Conservation (phyloP, 30 jellyfish, hydroid and myxozoan species). For the Pelagia noctiluca region DNA sequence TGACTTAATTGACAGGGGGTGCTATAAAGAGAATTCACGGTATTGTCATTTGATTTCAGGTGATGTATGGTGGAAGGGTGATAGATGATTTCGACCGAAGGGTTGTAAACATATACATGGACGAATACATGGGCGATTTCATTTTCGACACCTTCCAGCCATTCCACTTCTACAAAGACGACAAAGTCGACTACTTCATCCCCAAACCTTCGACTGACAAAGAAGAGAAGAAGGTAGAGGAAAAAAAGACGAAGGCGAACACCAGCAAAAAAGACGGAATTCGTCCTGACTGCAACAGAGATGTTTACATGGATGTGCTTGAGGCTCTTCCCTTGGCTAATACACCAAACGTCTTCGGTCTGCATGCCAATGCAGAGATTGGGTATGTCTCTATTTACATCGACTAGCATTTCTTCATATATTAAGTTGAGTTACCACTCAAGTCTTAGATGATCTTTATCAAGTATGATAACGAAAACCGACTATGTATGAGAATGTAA, state of each 20-base stretch:
- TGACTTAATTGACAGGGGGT: background rate
- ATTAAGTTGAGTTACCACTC: too few species aligned
- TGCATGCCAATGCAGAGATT: slow-evolving; percentile 97
- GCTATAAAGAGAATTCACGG: background rate
- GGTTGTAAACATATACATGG: slow-evolving; percentile 96
- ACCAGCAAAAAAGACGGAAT: slow-evolving; percentile 51
- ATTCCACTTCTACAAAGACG: slow-evolving; percentile 91
- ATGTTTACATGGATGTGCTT: slow-evolving; percentile 85
- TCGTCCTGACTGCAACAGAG: slow-evolving; percentile 93
- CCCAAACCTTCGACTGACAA: slow-evolving; percentile 76
- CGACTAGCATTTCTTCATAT: too few species aligned
- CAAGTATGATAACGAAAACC: too few species aligned
- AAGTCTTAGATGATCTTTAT: too few species aligned
- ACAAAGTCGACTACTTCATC: slow-evolving; percentile 83
- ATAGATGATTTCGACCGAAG: slow-evolving; percentile 96
- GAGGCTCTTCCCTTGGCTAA: slow-evolving; percentile 88
- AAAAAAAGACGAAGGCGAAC: slow-evolving; percentile 59
- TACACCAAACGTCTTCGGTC: slow-evolving; percentile 94
- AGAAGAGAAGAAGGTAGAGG: slow-evolving; percentile 63
- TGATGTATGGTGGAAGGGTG: slow-evolving; percentile 99
- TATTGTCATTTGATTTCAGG: slow-evolving; percentile 56
- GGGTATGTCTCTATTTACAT: too few species aligned
- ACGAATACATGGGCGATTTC: slow-evolving; percentile 98
- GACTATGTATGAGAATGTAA: too few species aligned
- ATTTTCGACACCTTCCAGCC: slow-evolving; percentile 97